These are phyloP conservation scores for Chymomyza amoena DNA, from an alignment of 2,888 invertebrate species.

Conservation along the genomic window DNA sequence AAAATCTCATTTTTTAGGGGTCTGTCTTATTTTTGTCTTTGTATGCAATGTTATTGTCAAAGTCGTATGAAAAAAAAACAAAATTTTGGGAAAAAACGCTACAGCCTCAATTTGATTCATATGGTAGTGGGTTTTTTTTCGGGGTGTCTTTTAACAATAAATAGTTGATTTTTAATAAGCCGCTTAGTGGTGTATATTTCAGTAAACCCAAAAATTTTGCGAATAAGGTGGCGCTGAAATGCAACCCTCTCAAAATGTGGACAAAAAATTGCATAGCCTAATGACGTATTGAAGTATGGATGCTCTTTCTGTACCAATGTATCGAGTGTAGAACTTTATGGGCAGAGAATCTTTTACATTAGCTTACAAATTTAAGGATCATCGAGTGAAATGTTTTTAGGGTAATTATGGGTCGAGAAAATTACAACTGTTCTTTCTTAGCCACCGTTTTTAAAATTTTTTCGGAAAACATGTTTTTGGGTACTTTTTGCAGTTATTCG, in stretches of 20 bases:
- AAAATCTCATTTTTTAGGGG: conserved; percentile 8
- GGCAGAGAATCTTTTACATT: too few species aligned
- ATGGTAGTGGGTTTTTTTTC: not conserved
- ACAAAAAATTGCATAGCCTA: not conserved
- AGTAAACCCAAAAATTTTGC: not conserved
- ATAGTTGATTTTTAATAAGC: not conserved
- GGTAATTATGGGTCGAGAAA: too few species aligned
- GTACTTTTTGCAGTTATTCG: too few species aligned
- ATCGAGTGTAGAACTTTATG: too few species aligned
- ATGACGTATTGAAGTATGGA: not conserved
- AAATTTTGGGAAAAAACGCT: not conserved
- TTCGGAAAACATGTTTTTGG: too few species aligned
- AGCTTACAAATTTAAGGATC: too few species aligned
- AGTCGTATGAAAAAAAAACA: conserved; percentile 26
- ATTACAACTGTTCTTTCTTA: too few species aligned
- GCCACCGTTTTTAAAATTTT: too few species aligned
- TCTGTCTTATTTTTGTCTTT: conserved; percentile 13
- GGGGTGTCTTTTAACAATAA: conserved; percentile 3
- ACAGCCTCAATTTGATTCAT: too few species aligned
- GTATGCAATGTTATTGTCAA: conserved; percentile 38
- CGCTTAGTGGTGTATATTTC: not conserved
- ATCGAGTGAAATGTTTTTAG: too few species aligned
- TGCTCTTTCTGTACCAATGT: not conserved
- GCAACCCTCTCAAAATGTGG: not conserved
- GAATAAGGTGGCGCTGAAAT: not conserved